A percentile compares a stretch with the other conserved stretches of the same genome.
Conservation (phyloP, 2,797 vertebrate species). For the Enteromius radiatus region DNA sequence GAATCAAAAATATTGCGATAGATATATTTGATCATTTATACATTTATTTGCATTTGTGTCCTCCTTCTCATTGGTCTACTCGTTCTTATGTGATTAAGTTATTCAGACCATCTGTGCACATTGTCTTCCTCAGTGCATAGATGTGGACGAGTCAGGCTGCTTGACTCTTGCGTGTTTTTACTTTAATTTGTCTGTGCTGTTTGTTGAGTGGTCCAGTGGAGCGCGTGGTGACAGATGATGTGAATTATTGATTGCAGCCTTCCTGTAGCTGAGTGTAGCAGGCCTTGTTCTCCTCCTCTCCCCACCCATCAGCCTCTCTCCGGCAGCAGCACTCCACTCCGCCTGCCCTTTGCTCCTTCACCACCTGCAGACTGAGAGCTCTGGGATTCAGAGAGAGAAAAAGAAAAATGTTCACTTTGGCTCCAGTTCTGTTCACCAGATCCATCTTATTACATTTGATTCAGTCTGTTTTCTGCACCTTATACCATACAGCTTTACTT, state of each 20-base stretch:
- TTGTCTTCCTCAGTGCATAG: constrained; percentile 45
- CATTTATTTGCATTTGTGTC: constrained; percentile 4
- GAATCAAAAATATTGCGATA: background rate
- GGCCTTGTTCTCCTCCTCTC: constrained; percentile 61
- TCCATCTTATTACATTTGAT: background rate
- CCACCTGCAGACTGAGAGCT: constrained; percentile 46
- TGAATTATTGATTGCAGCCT: constrained; percentile 85
- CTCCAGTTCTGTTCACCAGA: constrained; percentile 48
- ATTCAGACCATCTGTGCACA: constrained; percentile 23
- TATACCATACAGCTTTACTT: background rate
- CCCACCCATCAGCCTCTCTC: constrained; percentile 53
- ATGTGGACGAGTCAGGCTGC: constrained; percentile 28
- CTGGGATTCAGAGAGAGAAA: constrained; percentile 36
- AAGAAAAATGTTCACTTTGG: constrained; percentile 43
- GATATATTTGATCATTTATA: background rate
- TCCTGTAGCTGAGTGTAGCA: constrained; percentile 80
- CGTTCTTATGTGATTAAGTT: constrained; percentile 8
- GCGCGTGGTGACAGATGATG: constrained; percentile 83
- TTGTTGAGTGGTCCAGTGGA: constrained; percentile 84
- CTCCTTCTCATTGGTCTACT: constrained; percentile 17
- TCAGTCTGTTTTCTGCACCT: background rate
- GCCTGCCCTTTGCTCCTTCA: constrained; percentile 50
- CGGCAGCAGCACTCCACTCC: constrained; percentile 49
- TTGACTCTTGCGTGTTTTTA: constrained; percentile 70
- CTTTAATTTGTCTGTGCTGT: constrained; percentile 81